phyloP scores from a whole-genome alignment of 2,888 invertebrate genomes.

The Microctonus hyperodae region DNA sequence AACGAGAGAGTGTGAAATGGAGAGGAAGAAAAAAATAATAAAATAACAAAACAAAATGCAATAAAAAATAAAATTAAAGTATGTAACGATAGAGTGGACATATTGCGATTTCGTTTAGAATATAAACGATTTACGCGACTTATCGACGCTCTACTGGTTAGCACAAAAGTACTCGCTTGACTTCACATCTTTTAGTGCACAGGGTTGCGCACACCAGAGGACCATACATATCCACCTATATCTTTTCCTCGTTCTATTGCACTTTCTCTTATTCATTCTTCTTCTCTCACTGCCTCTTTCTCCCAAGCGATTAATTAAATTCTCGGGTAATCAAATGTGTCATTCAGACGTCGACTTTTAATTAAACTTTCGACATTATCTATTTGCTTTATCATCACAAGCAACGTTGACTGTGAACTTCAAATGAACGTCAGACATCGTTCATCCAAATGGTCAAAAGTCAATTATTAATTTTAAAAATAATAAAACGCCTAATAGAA shows the following conservation, averaged over 20 bases:
- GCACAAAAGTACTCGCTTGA: conserved; percentile 23
- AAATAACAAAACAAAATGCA: conserved; percentile 6
- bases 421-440: conserved; percentile 22
- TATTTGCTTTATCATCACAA: conserved; percentile 63
- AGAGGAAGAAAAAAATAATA: conserved; percentile 20
- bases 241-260: background rate
- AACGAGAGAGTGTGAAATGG: conserved; percentile 29
- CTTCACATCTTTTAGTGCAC: conserved; percentile 24
- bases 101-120: conserved; percentile 47
- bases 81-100: conserved; percentile 42
- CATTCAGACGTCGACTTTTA: conserved; percentile 63
- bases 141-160: conserved; percentile 46
- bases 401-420: conserved; percentile 32
- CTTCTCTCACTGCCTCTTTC: background rate
- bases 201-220: conserved; percentile 27
- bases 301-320: conserved; percentile 63
- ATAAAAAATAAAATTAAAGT: conserved; percentile 7
- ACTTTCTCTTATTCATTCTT: background rate
- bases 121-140: conserved; percentile 45
- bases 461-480: conserved; percentile 7
- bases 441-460: background rate
- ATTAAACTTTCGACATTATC: conserved; percentile 64
- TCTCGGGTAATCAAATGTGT: conserved; percentile 63
- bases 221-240: conserved; percentile 37
- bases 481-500: background rate